Conservation (phyloP, 1,140 invertebrate species). For the Dreissena polymorpha region DNA sequence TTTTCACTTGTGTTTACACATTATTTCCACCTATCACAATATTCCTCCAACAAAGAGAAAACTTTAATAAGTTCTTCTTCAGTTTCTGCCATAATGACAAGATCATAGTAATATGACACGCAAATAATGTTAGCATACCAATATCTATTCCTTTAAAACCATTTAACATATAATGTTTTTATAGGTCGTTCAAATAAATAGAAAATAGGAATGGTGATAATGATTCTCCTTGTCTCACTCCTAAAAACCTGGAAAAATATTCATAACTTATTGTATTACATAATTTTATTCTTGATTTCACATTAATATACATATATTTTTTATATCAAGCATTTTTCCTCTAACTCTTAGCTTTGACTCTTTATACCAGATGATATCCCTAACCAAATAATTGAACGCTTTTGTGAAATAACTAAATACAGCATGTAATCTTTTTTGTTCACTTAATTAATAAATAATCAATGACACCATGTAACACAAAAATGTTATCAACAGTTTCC, state of each 20-base stretch:
- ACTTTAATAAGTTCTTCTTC: background rate
- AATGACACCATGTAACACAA: slow-evolving; percentile 27
- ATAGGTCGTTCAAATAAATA: slow-evolving; percentile 40
- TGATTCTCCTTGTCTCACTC: slow-evolving; percentile 43
- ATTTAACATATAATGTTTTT: slow-evolving; percentile 4
- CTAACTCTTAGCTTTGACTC: slow-evolving; percentile 18
- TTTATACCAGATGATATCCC: slow-evolving; percentile 25
- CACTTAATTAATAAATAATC: slow-evolving; percentile 8
- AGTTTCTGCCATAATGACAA: slow-evolving; percentile 20
- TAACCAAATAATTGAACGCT: slow-evolving; percentile 30
- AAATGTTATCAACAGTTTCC: slow-evolving; percentile 34
- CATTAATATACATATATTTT: slow-evolving; percentile 19
- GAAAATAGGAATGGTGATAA: slow-evolving; percentile 47
- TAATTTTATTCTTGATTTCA: slow-evolving; percentile 24
- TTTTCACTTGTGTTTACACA: slow-evolving; percentile 6
- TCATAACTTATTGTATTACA: slow-evolving; percentile 5
- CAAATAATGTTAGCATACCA: slow-evolving; percentile 13
- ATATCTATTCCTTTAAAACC: slow-evolving; percentile 19
- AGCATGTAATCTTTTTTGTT: slow-evolving; percentile 21
- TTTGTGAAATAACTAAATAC: slow-evolving; percentile 35
- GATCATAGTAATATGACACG: slow-evolving; percentile 24
- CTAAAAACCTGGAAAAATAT: slow-evolving; percentile 1
- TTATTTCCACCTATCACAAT: slow-evolving; percentile 18
- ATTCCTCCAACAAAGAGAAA: slow-evolving; percentile 15
- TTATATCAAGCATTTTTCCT: slow-evolving; percentile 38